Evolutionary conservation across 1,140 invertebrate species (phyloP).

Genomic region (Macrobrachium rosenbergii): DNA sequence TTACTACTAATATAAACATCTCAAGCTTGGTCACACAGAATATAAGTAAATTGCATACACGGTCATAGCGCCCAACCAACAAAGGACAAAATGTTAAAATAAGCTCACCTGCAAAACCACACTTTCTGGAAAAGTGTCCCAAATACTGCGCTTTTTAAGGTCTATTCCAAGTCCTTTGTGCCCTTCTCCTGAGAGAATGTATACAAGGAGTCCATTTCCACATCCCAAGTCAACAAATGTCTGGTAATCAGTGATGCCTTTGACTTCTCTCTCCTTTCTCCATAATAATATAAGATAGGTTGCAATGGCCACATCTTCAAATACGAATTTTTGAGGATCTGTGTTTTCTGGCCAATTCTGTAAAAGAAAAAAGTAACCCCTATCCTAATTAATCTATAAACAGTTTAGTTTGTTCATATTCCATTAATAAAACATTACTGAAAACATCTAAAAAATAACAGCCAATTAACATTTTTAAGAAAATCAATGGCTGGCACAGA

Average conservation of each 20-base stretch:
- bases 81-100: not conserved
- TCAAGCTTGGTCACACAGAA: too few species aligned
- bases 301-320: constrained; percentile 96
- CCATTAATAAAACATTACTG: not conserved
- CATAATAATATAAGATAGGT: constrained; percentile 89
- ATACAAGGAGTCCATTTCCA: constrained; percentile 95
- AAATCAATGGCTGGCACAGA: too few species aligned
- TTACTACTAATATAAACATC: too few species aligned
- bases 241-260: constrained; percentile 71
- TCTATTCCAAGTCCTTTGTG: constrained; percentile 91
- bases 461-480: too few species aligned
- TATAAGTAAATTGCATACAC: too few species aligned
- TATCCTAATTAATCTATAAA: too few species aligned
- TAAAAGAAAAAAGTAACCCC: not conserved
- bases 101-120: constrained; percentile 58
- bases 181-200: constrained; percentile 88
- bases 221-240: constrained; percentile 95
- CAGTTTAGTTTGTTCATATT: not conserved
- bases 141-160: constrained; percentile 89
- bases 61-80: too few species aligned
- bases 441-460: too few species aligned
- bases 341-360: constrained; percentile 87
- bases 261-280: constrained; percentile 73
- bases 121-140: constrained; percentile 81
- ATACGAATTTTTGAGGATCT: constrained; percentile 94